A percentile compares a stretch with the other conserved stretches of the same genome.
phyloP scores from a whole-genome alignment of 2,113 vertebrate species.

The Mustela nigripes region DNA sequence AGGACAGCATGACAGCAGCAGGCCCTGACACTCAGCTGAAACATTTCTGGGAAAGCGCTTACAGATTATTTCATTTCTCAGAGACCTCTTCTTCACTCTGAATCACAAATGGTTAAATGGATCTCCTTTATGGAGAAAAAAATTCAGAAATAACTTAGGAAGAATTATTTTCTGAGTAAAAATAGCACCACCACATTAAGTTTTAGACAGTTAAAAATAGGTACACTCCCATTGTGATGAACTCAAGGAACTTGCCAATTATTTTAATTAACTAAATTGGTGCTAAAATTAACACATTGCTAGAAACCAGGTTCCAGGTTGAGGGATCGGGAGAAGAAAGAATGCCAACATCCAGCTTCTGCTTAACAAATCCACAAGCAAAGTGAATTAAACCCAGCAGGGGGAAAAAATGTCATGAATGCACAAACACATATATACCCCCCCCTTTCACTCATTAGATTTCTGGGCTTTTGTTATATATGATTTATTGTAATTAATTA shows the following conservation, averaged over 20 bases:
- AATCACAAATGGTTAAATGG: conserved; percentile 16
- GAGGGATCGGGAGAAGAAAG: conserved; percentile 4
- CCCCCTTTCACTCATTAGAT: neutral
- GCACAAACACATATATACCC: neutral
- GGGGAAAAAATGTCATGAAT: neutral
- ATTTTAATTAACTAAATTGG: conserved; percentile 78
- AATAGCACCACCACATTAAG: conserved; percentile 61
- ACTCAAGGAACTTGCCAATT: conserved; percentile 71
- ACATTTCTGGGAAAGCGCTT: neutral
- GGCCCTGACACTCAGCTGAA: neutral
- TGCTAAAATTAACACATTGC: conserved; percentile 74
- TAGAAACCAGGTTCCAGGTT: conserved; percentile 67
- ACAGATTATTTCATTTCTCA: neutral
- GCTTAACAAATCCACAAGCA: conserved; percentile 41
- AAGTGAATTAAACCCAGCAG: conserved; percentile 3
- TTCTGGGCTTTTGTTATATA: neutral
- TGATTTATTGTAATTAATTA: conserved; percentile 32
- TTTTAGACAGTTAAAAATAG: conserved; percentile 76
- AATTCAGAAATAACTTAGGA: conserved; percentile 54
- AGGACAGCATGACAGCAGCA: neutral
- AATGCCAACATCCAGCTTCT: conserved; percentile 11
- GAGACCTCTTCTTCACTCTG: neutral
- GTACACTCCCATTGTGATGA: conserved; percentile 77
- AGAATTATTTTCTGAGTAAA: conserved; percentile 70
- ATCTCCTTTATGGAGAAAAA: neutral